These are phyloP conservation scores for Alces alces DNA, from an alignment of 2,113 vertebrate genomes.

Conservation along the genomic window DNA sequence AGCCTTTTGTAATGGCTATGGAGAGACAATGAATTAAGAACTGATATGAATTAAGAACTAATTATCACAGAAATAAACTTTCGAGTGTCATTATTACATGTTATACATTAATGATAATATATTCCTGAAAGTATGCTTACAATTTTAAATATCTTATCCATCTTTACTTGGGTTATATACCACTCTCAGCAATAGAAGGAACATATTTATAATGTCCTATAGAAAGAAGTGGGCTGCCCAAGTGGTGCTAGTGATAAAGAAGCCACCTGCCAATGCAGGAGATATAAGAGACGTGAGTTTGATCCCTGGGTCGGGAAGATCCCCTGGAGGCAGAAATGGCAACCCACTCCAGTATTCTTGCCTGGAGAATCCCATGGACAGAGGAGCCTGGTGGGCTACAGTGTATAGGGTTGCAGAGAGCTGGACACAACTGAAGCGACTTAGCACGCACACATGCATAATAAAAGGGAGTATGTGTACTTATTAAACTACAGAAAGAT, in stretches of 20 bases:
- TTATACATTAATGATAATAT: background rate
- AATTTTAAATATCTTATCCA: background rate
- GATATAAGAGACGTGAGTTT: background rate
- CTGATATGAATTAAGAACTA: background rate
- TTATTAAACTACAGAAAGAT: background rate
- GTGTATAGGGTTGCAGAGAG: background rate
- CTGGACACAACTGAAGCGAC: background rate
- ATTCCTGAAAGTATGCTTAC: background rate
- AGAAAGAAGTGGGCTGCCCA: background rate
- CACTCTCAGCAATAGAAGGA: background rate
- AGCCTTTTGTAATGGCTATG: background rate
- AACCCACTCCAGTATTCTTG: background rate
- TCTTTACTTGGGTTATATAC: background rate
- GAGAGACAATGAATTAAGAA: background rate
- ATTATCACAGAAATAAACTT: background rate
- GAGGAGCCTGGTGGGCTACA: background rate
- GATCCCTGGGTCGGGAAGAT: background rate
- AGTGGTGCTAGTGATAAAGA: background rate
- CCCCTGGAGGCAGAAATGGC: background rate
- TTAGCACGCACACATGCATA: background rate
- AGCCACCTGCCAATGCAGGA: background rate
- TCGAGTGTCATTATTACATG: background rate
- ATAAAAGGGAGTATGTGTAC: background rate
- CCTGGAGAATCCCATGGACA: background rate
- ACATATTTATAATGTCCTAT: background rate